These are phyloP conservation scores for Leptinotarsa peninsularis DNA, from an alignment of 2,888 invertebrate species.

Conservation along the genomic window DNA sequence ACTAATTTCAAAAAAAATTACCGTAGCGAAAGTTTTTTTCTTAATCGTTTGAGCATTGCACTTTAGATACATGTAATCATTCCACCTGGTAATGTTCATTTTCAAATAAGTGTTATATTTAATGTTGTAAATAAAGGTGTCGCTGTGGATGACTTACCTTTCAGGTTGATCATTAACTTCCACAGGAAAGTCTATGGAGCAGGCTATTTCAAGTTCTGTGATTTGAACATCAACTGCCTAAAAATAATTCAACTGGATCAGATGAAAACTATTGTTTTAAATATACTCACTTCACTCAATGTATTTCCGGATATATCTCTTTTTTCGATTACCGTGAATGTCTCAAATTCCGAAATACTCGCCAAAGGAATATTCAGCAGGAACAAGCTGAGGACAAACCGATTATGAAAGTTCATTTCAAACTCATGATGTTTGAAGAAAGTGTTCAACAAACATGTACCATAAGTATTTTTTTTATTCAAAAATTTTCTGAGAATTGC, in stretches of 20 bases:
- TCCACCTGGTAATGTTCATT: too few relatives aligned
- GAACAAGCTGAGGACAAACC: conserved; percentile 56
- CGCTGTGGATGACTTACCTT: conserved; percentile 5
- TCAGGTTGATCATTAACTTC: conserved; percentile 26
- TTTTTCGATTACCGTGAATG: conserved; percentile 36
- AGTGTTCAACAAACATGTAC: too few relatives aligned
- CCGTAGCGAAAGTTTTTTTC: too few relatives aligned
- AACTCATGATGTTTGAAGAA: too few relatives aligned
- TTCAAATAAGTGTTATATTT: too few relatives aligned
- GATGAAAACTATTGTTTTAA: too few relatives aligned
- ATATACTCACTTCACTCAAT: conserved; percentile 35
- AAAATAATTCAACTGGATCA: conserved; percentile 14
- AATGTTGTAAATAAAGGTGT: too few relatives aligned
- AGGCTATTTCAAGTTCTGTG: conserved; percentile 45
- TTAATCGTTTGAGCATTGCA: too few relatives aligned
- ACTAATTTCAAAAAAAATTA: too few relatives aligned
- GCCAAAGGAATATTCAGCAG: conserved; percentile 61
- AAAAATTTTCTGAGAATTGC: too few relatives aligned
- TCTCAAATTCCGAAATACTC: conserved; percentile 52
- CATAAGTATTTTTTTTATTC: too few relatives aligned
- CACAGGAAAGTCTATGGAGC: conserved; percentile 40
- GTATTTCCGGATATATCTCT: conserved; percentile 32
- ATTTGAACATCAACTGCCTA: conserved; percentile 46
- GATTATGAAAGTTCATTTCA: conserved; percentile 20
- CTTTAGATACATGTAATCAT: too few relatives aligned